phyloP scores from a whole-genome alignment of 2,888 invertebrate species.

The Leptinotarsa peninsularis region DNA sequence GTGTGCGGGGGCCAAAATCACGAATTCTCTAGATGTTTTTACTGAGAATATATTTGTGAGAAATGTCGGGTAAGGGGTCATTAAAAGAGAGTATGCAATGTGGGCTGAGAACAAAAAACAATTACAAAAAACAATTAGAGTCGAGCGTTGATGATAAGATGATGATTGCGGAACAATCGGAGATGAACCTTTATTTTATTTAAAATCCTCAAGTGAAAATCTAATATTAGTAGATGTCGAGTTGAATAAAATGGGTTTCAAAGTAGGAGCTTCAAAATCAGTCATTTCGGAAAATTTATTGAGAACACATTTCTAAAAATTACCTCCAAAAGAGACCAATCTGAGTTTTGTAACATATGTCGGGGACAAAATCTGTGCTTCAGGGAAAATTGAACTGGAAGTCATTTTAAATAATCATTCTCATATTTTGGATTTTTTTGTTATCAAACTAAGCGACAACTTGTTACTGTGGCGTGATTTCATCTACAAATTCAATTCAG shows the following conservation, averaged over 20 bases:
- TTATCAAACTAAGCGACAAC: neutral
- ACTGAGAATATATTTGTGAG: neutral
- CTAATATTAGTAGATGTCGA: neutral
- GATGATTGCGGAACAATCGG: neutral
- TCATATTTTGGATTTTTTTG: neutral
- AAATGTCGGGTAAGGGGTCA: neutral
- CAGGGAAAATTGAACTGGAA: neutral
- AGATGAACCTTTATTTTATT: constrained; percentile 1
- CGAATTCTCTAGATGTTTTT: neutral
- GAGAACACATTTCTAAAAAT: no score
- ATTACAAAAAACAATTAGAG: neutral
- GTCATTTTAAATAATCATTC: neutral
- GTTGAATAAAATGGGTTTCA: neutral
- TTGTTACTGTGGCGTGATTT: neutral
- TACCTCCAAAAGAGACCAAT: neutral
- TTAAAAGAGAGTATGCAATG: neutral
- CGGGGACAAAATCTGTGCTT: neutral
- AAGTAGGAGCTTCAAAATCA: neutral
- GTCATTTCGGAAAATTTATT: no score
- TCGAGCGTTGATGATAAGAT: neutral
- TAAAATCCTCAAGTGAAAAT: neutral
- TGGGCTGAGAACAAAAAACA: neutral
- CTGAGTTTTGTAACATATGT: neutral
- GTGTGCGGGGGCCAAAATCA: constrained; percentile 4
- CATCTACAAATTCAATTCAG: neutral